phyloP scores from a whole-genome alignment of 1,140 invertebrate genomes.

The Nebria ingens region DNA sequence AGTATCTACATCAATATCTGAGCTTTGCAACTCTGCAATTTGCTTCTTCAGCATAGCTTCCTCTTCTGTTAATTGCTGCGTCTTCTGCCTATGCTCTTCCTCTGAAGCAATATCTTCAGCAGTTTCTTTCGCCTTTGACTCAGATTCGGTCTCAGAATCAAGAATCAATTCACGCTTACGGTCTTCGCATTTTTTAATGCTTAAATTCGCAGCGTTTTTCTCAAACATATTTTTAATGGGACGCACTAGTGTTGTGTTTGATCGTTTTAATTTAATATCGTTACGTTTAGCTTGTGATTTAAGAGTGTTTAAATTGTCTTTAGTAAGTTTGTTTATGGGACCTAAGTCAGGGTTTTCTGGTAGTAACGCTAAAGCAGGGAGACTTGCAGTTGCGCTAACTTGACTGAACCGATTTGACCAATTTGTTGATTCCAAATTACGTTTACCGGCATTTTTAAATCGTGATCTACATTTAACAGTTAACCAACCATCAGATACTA shows the following conservation, averaged over 20 bases:
- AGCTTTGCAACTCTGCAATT: slow-evolving; percentile 61
- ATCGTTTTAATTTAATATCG: slow-evolving; percentile 28
- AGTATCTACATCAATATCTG: slow-evolving; percentile 71
- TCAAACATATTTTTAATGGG: slow-evolving; percentile 16
- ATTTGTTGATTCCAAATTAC: slow-evolving; percentile 36
- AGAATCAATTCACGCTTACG: slow-evolving; percentile 19
- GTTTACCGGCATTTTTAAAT: slow-evolving; percentile 32
- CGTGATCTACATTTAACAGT: slow-evolving; percentile 49
- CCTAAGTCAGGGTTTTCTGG: slow-evolving; percentile 31
- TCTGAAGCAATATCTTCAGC: slow-evolving; percentile 31
- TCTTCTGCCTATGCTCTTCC: slow-evolving; percentile 33
- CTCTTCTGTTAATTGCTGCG: slow-evolving; percentile 57
- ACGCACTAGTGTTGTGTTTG: slow-evolving; percentile 26
- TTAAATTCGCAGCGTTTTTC: slow-evolving; percentile 26
- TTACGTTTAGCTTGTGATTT: slow-evolving; percentile 37
- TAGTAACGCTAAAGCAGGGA: slow-evolving; percentile 45
- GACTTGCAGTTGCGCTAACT: slow-evolving; percentile 52
- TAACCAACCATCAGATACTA: slow-evolving; percentile 50
- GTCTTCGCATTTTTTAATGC: slow-evolving; percentile 23
- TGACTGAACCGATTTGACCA: slow-evolving; percentile 56
- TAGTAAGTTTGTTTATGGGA: slow-evolving; percentile 30
- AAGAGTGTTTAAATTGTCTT: slow-evolving; percentile 37
- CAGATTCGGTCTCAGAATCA: slow-evolving; percentile 36
- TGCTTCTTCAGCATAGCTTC: slow-evolving; percentile 71
- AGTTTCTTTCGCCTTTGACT: slow-evolving; percentile 30